Conservation (phyloP, 2,797 vertebrate species). For the Acrossocheilus wenchowensis region DNA sequence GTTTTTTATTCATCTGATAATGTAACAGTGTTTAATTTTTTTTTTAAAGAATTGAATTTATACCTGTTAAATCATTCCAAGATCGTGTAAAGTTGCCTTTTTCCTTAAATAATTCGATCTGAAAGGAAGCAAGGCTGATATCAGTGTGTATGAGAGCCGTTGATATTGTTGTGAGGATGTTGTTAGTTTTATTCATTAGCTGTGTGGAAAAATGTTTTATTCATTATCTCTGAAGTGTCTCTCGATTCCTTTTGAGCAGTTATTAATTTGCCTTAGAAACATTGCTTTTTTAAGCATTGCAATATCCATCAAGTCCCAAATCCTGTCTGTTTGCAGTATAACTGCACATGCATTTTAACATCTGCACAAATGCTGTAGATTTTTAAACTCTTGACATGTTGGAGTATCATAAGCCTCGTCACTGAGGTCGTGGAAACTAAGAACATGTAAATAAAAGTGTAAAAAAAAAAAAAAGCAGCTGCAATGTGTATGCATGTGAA, state of each 20-base stretch:
- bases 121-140: background rate
- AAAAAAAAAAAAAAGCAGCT: conserved; percentile 50
- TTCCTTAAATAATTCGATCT: background rate
- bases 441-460: conserved; percentile 29
- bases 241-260: conserved; percentile 55
- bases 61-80: conserved; percentile 12
- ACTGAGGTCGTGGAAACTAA: background rate
- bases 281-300: conserved; percentile 61
- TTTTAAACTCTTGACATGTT: conserved; percentile 46
- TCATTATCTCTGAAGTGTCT: conserved; percentile 40
- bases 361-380: conserved; percentile 14
- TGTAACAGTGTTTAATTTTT: conserved; percentile 37
- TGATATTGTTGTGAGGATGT: background rate
- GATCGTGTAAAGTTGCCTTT: conserved; percentile 42
- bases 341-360: conserved; percentile 61
- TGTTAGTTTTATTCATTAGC: background rate
- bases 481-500: conserved; percentile 72
- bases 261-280: conserved; percentile 75
- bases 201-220: background rate
- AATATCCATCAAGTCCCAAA: conserved; percentile 42
- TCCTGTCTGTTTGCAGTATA: conserved; percentile 62
- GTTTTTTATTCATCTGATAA: conserved; percentile 14
- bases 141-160: background rate
- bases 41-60: conserved; percentile 23
- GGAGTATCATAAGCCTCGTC: background rate